Base-by-base conservation (phyloP, 2,888 invertebrate genomes). In the Lysandra coridon region DNA sequence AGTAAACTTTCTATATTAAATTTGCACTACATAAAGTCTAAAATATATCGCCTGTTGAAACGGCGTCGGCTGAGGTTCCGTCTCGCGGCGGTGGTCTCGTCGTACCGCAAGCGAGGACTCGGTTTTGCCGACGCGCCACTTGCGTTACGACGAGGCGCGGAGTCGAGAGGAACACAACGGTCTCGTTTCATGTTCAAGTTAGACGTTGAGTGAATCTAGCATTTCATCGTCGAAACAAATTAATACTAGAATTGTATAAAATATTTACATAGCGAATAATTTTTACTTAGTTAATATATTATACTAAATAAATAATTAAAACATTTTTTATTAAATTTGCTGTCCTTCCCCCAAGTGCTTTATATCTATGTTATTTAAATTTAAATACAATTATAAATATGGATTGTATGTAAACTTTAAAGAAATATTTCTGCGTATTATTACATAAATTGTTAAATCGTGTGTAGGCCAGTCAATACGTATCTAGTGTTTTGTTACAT, bases 321-420 rank as follows among this genome's bases (percentile, higher is more conserved):
- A 92, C 91, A 90, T 94, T 95, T 95, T 93, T 95, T 92, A 95
- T 95, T 95, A 92, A 93, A 95, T 95, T 95, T 94, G 95, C 95
- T 95, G 94, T 95, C 95, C 95, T 95, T 94, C 93, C 95, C 95
- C 95, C 91, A 95, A 95, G 95, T 95, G 95, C 95, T 95, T 95
- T 95, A 95, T 94, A 92, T 91, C 91, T 92, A 94, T 92, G 93
- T 95, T 93, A 93, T 93, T 95, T 92, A 92, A 91, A 93, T 91
- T 92, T 89, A 93, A 93, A 93, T 92, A 94, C 93, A 91, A 92
- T 91, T 93, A 79, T 74, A 90, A 92, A 91, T 89, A 90, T 90
- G 89, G 90, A 92, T 91, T 91, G 89, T 92, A 92, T 92, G 92
- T 92, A 92, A 92, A 92, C 90, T 92, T 92, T 91, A 87, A 92